Evolutionary conservation across 2,797 vertebrate species (phyloP).

Genomic region (Pipistrellus pipistrellus): DNA sequence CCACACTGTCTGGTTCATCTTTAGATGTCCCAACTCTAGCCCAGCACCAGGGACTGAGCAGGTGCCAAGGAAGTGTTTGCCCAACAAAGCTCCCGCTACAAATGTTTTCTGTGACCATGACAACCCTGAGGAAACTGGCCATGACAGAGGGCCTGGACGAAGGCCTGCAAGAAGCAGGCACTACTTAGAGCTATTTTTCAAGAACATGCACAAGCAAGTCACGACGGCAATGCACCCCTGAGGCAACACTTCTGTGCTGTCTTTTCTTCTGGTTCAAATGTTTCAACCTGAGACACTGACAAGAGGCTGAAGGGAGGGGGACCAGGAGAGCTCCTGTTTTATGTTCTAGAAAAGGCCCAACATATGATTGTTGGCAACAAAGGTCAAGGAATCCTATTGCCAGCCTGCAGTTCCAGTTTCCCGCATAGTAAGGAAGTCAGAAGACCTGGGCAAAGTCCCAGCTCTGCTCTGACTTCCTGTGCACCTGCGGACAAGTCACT

Average conservation of each 20-base stretch:
- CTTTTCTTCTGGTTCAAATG: not conserved
- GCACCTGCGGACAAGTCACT: not conserved
- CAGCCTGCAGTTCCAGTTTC: not conserved
- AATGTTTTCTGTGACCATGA: not conserved
- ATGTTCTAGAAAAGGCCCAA: conserved; percentile 9
- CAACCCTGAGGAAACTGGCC: not conserved
- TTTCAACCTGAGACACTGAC: not conserved
- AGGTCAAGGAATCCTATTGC: not conserved
- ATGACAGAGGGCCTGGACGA: rapidly evolving
- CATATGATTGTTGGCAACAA: too few species aligned
- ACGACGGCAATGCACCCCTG: rapidly evolving
- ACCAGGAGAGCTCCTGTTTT: not conserved
- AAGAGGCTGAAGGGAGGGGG: not conserved
- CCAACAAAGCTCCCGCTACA: not conserved
- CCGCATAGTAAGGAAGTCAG: not conserved
- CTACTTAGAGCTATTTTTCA: not conserved
- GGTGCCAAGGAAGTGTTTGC: not conserved
- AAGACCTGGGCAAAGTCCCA: not conserved
- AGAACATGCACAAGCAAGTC: not conserved
- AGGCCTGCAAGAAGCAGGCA: not conserved
- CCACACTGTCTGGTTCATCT: not conserved
- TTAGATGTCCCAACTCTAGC: not conserved
- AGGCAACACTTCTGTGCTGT: rapidly evolving
- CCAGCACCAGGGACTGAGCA: not conserved
- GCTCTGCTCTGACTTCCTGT: not conserved